These are phyloP conservation scores for Cerceris rybyensis DNA, from an alignment of 2,888 invertebrate genomes.

Conservation along the genomic window DNA sequence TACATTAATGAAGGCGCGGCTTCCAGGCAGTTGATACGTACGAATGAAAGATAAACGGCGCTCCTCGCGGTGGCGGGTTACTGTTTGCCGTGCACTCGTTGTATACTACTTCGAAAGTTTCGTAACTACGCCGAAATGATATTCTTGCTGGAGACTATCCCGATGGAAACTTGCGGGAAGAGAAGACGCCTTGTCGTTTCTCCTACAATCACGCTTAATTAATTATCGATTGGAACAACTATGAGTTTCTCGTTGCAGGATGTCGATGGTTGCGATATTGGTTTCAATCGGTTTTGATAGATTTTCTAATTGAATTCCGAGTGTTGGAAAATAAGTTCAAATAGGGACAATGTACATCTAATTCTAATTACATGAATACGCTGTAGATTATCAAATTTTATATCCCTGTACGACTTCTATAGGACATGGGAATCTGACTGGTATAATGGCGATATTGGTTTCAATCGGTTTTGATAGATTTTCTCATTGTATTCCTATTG, in stretches of 20 bases:
- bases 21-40: slow-evolving; percentile 44
- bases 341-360: too few relatives aligned
- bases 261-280: neutral
- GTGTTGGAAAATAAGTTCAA: too few relatives aligned
- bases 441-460: too few relatives aligned
- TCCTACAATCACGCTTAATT: slow-evolving; percentile 62
- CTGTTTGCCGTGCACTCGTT: slow-evolving; percentile 58
- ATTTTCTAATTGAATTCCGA: too few relatives aligned
- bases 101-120: slow-evolving; percentile 55
- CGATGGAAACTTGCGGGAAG: slow-evolving; percentile 51
- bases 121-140: slow-evolving; percentile 51
- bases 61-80: slow-evolving; percentile 27
- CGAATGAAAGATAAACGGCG: slow-evolving; percentile 63
- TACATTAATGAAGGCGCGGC: slow-evolving; percentile 54
- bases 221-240: slow-evolving; percentile 58
- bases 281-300: neutral
- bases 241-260: neutral
- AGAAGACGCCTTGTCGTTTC: slow-evolving; percentile 56
- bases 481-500: too few relatives aligned
- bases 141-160: slow-evolving; percentile 52
- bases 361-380: too few relatives aligned
- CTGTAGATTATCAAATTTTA: too few relatives aligned
- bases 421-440: too few relatives aligned
- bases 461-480: too few relatives aligned
- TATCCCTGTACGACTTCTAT: too few relatives aligned